Evolutionary conservation across 2,113 vertebrate species (phyloP).

Genomic region (Xerus inauris): DNA sequence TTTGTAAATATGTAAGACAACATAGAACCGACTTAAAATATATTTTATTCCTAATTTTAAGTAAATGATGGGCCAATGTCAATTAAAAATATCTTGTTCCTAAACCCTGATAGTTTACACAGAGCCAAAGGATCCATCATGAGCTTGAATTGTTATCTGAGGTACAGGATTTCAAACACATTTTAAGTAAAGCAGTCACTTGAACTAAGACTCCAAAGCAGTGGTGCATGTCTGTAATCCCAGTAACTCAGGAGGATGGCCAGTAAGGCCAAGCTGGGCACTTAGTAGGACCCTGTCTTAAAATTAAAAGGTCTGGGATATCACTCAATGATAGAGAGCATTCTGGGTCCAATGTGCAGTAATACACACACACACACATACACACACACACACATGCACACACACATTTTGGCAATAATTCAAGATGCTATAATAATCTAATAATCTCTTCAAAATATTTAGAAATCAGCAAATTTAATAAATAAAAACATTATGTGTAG

Average conservation of each 20-base stretch:
- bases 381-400: too few species aligned
- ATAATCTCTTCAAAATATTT: conserved; percentile 44
- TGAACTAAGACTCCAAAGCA: conserved; percentile 26
- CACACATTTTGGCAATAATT: conserved; percentile 55
- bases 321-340: too few species aligned
- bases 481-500: background rate
- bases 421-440: conserved; percentile 57
- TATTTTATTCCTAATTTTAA: conserved; percentile 71
- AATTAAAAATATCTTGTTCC: conserved; percentile 64
- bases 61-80: conserved; percentile 69
- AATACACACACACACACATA: too few species aligned
- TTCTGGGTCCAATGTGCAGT: too few species aligned
- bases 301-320: too few species aligned
- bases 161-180: conserved; percentile 51
- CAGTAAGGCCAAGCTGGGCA: too few species aligned
- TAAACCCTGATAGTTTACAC: conserved; percentile 9
- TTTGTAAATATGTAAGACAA: conserved; percentile 59
- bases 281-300: too few species aligned
- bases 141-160: conserved; percentile 66
- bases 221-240: too few species aligned
- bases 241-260: too few species aligned
- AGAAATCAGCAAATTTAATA: background rate
- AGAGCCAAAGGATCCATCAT: conserved; percentile 38
- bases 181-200: conserved; percentile 56
- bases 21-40: conserved; percentile 66